Evolutionary conservation across 2,888 invertebrate species (phyloP).

Genomic region (Lasioglossum vierecki): DNA sequence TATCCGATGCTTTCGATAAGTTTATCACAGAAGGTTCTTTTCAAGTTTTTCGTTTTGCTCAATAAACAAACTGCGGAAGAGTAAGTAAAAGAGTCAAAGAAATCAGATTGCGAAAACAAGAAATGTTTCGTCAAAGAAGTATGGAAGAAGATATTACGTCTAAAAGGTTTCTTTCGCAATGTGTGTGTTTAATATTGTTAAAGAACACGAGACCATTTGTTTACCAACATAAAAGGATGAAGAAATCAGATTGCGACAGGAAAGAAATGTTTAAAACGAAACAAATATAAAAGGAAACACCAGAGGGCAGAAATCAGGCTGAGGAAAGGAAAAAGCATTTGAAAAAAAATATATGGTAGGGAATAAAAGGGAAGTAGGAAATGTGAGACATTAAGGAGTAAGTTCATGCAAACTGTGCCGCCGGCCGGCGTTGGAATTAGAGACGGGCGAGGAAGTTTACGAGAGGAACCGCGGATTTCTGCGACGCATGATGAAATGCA

Average conservation of each 20-base stretch:
- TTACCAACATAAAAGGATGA: neutral
- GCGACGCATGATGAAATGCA: conserved; percentile 19
- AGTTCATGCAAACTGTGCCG: conserved; percentile 1
- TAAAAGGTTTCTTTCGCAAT: no score
- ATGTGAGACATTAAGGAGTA: neutral
- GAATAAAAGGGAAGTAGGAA: neutral
- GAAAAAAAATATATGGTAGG: neutral
- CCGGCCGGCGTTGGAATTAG: neutral
- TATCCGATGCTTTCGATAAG: neutral
- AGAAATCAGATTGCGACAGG: neutral
- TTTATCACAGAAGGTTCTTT: neutral
- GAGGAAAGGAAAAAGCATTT: neutral
- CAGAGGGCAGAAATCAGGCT: neutral
- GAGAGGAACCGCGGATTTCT: neutral
- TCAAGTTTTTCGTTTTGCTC: neutral
- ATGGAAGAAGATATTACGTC: neutral
- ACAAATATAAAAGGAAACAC: neutral
- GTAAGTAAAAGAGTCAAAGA: neutral
- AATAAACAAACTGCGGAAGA: neutral
- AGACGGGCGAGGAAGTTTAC: neutral
- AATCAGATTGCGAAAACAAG: neutral
- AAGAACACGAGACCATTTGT: neutral
- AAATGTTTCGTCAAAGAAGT: neutral
- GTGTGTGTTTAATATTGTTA: no score
- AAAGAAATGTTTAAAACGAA: neutral